Evolutionary conservation across 2,113 vertebrate genomes (phyloP), one percentile per base, ranked within the genome.

Genomic region (Conger conger): DNA sequence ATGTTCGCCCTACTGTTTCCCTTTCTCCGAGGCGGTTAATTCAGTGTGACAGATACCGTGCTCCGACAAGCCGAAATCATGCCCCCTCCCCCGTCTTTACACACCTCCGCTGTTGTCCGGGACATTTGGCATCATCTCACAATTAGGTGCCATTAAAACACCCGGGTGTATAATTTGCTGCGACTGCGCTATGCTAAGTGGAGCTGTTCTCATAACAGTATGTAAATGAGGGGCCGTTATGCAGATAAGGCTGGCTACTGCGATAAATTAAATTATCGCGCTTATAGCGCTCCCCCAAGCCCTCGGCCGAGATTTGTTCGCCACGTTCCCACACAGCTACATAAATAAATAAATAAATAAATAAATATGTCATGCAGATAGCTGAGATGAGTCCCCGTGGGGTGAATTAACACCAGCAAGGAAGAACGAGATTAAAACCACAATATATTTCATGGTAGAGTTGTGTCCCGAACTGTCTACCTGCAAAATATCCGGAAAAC

Each of bases 181-280:
- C 78, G 83, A 85, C 83, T 81, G 73, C 54, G 81, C 79, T 9
- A 1, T 76, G 18, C 86, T 84, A 85, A 82, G 35, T 73, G 63
- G 86, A 85, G 86, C 82, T 81, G 87, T 60, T 88, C 84, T 83
- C 73, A 84, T 54, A 87, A 85, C 82, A 82, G 78, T 53, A 84
- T 86, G 82, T 37, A 86, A 86, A 82, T 87, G 78, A 81, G 79
- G 63, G 30, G 53, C 42, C 57, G 35, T 87, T 79, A 87, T 86
- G 38, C 53, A 80, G 45, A 80, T 60, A 17, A 84, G 79, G 63
- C 78, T 81, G 42, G 36, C 85, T 81, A 73, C 80, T 79, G 54
- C 37, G 80, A 81, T 84, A 78, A 82, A 88, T 86, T 86, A 54
- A 18, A 89, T 89, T 87, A 89, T 82, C 79, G 82, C 54, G 86